Base-by-base conservation (phyloP, 2,797 vertebrate genomes). In the Setipinna tenuifilis region DNA sequence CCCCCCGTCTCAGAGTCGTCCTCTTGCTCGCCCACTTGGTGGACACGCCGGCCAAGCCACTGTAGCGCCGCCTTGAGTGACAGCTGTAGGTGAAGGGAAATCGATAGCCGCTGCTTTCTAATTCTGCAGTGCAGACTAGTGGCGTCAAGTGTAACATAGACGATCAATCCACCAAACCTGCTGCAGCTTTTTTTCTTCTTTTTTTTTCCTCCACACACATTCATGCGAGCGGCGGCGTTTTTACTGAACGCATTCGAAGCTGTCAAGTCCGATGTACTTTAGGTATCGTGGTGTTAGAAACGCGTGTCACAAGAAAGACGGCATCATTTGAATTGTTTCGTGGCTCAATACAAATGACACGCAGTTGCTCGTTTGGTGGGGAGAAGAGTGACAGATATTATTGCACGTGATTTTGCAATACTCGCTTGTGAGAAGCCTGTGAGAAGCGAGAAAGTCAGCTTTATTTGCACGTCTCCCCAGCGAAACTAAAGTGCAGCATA, bases 61-160 rank as follows among this genome's bases (percentile, higher is more conserved):
- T 84, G 88, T 88, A 61, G 83, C 86, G 54, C 31, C 71, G 82
- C 85, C 85, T 86, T 90, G 92, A 92, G 85, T 90, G 89, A 88
- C 93, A 87, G 90, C 90, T 81, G 88, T 58, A 81, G 92, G 87
- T 91, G 93, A 95, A 92, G 90, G 94, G 90, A 94, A 95, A 96
- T 96, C 95, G 92, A 95, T 96, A 94, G 88, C 87, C 83, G 81
- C 87, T 87, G 89, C 92, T 94, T 94, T 93, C 90, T 92, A 93
- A 96, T 95, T 93, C 93, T 91, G 92, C 92, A 92, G 92, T 89
- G 91, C 90, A 93, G 91, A 92, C 91, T 91, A 68, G 81, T 48
- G 86, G 89, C 91, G 91, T 93, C 89, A 86, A 87, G 87, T 90
- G 89, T 89, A 93, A 92, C 89, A 90, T 85, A 88, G 86, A 88